Base-by-base conservation (phyloP, 2,113 vertebrate species). In the Synchiropus splendidus region DNA sequence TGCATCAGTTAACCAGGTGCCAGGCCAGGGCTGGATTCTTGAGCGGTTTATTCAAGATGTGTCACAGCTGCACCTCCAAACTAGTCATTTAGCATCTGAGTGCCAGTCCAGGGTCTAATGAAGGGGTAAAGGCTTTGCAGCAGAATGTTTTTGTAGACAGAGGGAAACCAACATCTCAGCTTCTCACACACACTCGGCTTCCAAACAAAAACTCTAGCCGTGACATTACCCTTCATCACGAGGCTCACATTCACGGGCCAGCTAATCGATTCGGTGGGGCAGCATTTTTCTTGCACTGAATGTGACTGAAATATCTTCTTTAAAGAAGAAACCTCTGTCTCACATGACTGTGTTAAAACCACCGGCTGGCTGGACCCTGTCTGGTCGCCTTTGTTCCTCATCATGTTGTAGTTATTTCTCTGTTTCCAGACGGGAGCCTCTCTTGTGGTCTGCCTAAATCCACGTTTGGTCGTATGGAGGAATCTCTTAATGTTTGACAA, bases 401-500 rank as follows among this genome's bases (percentile, higher is more conserved):
- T 52, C 54, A 48, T 3, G 9, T 45, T 58, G 12, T 30, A 58
- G 48, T 61, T 67, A 30, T 52, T 55, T 40, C 43, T 48, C 12
- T 42, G 18, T 16, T 69, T 46, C 58, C 57, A 67, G 51, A 62
- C 27, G 6, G 42, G 45, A 48, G 61, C 61, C 64, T 69, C 57
- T 65, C 55, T 58, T 18, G 64, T 41, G 67, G 58, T 61, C 53
- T 39, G 50, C 16, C 16, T 34, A 59, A 64, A 67, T 51, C 42
- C 42, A 48, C 50, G 15, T 67, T 51, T 58, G 51, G 43, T 67
- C n/a, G 46, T 51, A 37, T 18, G 21, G 45, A 58, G 43, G 59
- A 57, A 62, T 66, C 45, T 63, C 62, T 59, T 51, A 42, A 51
- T 64, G 49, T 58, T 60, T 58, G 51, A 69, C 58, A 67, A 51